Evolutionary conservation across 2,888 invertebrate genomes (phyloP).

Genomic region (Agrypnus murinus): DNA sequence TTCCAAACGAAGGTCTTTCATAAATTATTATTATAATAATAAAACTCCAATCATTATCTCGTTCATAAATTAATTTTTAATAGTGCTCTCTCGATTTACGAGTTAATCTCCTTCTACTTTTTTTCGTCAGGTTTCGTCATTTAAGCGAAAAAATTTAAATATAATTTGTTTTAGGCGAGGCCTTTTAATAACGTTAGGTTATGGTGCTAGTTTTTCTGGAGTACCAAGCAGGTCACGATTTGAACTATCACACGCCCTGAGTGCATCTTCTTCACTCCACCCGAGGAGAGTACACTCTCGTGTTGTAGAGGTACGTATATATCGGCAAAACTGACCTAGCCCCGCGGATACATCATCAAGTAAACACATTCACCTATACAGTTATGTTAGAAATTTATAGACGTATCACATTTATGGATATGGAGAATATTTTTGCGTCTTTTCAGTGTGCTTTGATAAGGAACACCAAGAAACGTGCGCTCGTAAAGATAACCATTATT

Average conservation of each 20-base stretch:
- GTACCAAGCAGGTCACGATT: constrained; percentile 73
- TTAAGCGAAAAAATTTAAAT: no score
- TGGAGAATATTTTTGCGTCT: neutral
- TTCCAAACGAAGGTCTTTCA: constrained; percentile 38
- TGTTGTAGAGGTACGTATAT: no score
- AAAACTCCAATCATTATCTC: no score
- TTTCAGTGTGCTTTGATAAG: neutral
- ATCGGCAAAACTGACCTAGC: constrained; percentile 50
- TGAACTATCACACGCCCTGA: constrained; percentile 77
- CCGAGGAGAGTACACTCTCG: no score
- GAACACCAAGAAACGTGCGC: neutral
- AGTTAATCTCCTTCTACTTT: no score
- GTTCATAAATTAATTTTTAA: no score
- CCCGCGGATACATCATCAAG: constrained; percentile 54
- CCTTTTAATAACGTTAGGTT: constrained; percentile 45
- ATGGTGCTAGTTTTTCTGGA: constrained; percentile 59
- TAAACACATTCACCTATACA: constrained; percentile 51
- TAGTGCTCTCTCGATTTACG: no score
- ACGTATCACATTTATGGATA: neutral
- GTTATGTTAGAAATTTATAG: constrained; percentile 41
- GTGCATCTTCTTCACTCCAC: constrained; percentile 57
- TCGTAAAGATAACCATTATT: neutral
- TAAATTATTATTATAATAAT: constrained; percentile 30
- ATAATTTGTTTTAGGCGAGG: constrained; percentile 19
- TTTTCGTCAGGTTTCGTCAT: no score